A percentile compares a stretch with the other conserved stretches of the same genome.
Evolutionary conservation across 2,888 invertebrate genomes (phyloP).

Genomic region (Brachyopa scutellaris): DNA sequence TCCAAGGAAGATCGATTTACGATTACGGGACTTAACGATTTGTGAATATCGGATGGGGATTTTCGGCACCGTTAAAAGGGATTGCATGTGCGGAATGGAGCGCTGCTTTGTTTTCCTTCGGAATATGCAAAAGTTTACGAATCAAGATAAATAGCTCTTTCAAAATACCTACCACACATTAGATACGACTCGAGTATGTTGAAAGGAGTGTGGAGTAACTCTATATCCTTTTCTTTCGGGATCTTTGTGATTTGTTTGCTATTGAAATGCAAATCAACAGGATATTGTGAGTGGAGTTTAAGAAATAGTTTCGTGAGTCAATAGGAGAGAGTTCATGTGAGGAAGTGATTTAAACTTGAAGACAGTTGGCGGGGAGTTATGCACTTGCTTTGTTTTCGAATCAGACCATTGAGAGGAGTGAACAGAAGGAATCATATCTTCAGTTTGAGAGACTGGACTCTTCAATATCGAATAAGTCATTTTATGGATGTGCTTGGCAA

Average conservation of each 20-base stretch:
- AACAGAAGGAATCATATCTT: no score
- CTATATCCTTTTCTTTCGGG: not conserved
- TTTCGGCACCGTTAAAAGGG: slow-evolving; percentile 44
- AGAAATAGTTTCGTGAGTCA: slow-evolving; percentile 40
- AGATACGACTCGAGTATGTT: no score
- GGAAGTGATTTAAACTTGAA: no score
- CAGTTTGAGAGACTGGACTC: no score
- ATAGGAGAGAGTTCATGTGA: no score
- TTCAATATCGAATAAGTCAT: no score
- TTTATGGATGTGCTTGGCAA: no score
- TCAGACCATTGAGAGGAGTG: no score
- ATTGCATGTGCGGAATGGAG: slow-evolving; percentile 35
- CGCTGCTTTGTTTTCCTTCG: slow-evolving; percentile 63
- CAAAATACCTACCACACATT: slow-evolving; percentile 62
- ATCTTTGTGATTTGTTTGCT: slow-evolving; percentile 64
- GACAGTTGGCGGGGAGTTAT: no score
- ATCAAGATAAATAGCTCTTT: slow-evolving; percentile 71
- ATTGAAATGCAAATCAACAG: slow-evolving; percentile 71
- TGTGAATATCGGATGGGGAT: slow-evolving; percentile 66
- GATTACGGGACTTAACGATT: slow-evolving; percentile 70
- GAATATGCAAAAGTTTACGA: slow-evolving; percentile 70
- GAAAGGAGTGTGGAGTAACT: slow-evolving; percentile 8
- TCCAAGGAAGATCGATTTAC: slow-evolving; percentile 70
- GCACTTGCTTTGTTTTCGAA: no score
- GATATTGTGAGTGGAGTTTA: slow-evolving; percentile 60